Evolutionary conservation across 2,888 invertebrate species (phyloP), one percentile per base, ranked within the genome.

Genomic region (Drosophila infuscata): DNA sequence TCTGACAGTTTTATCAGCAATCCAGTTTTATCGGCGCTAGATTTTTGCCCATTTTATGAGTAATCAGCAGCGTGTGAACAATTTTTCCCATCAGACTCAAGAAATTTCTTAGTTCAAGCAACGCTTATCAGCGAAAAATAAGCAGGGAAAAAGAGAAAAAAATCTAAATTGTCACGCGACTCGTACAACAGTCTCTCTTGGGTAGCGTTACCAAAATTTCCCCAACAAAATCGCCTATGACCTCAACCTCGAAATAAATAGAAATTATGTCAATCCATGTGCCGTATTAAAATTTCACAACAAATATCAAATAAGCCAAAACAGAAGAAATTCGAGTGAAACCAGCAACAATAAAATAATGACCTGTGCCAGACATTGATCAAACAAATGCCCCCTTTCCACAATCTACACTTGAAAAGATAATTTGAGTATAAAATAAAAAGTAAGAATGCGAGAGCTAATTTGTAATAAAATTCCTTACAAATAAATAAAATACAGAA

Each of bases 201-300:
- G 2, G 15, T 6, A 25, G 65, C 63, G 43, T 77, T 59, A 30
- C 62, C 73, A 3, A 68, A 80, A 72, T 75, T 82, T 67, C 65
- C 80, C 69, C 54, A 61, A 60, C 59, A 56, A 58, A 56, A 33
- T 5, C 29, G 43, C 38, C 46, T 30, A 74, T 89, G 82, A 89
- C 74, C 69, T 84, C 68, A 88, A 64, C 58, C 36, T 53, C 69
- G 46, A 76, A 90, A 86, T 79, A 88, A 81, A 87, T 88, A 87
- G 86, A 78, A 90, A 88, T 90, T 90, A 87, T 90, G 83, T 88
- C 87, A 90, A 83, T 74, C 41, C 46, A 35, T 20, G n/a, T 38
- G 59, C 35, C 62, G 51, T 60, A 83, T 74, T 74, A 76, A 65
- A 78, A 82, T 88, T 78, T 73, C 88, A 78, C 77, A 82, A 75